Conservation (phyloP, 2,797 vertebrate genomes). For the Eospalax fontanierii region DNA sequence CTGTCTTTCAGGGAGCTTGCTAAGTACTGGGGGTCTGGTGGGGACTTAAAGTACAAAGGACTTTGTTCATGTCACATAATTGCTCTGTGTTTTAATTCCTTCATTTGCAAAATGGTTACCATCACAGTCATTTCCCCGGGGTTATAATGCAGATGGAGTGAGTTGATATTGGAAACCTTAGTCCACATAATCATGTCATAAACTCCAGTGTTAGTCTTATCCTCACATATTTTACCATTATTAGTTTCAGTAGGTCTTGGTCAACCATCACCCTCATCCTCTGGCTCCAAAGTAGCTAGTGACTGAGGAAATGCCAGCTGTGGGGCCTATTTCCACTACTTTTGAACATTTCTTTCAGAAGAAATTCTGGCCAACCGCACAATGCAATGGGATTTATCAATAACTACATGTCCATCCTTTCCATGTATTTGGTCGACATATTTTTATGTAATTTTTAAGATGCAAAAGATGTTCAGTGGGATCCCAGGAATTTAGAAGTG, state of each 20-base stretch:
- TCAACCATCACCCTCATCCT: background rate
- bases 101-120: background rate
- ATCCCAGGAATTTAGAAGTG: slow-evolving; percentile 28
- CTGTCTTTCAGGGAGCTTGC: background rate
- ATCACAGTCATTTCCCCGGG: background rate
- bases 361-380: background rate
- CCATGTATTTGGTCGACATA: background rate
- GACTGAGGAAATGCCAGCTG: background rate
- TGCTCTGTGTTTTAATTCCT: background rate
- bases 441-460: slow-evolving; percentile 57
- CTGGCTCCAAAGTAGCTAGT: slow-evolving; percentile 23
- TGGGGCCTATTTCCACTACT: background rate
- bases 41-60: background rate
- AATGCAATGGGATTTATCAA: background rate
- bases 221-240: background rate
- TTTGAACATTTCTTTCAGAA: background rate
- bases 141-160: background rate
- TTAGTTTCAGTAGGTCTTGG: slow-evolving; percentile 22
- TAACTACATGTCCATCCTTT: background rate
- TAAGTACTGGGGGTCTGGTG: background rate
- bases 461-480: background rate
- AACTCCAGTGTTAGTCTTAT: background rate
- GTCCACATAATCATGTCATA: background rate
- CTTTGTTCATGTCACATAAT: background rate
- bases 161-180: background rate